These are phyloP conservation scores for Aporophyla lueneburgensis DNA, from an alignment of 2,888 invertebrate species.

Conservation along the genomic window DNA sequence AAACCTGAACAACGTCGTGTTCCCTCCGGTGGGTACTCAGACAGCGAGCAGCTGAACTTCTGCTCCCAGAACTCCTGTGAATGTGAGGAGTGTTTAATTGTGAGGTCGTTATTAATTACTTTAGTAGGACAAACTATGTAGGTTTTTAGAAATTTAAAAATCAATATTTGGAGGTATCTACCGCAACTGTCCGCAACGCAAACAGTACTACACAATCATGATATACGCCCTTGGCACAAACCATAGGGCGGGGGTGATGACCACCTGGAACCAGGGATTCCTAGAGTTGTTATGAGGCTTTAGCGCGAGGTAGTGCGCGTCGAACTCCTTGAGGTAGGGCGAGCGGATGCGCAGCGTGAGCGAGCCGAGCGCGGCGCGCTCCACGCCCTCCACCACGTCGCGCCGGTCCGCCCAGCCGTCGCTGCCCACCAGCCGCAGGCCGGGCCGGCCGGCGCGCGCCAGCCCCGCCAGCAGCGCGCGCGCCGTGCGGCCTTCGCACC, in stretches of 20 bases:
- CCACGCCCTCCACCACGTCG: slow-evolving; percentile 93
- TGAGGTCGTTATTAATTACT: background rate
- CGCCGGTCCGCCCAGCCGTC: slow-evolving; percentile 95
- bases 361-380: slow-evolving; percentile 92
- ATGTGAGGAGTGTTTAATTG: too few relatives aligned
- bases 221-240: background rate
- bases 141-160: background rate
- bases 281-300: slow-evolving; percentile 92
- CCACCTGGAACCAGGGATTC: slow-evolving; percentile 93
- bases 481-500: slow-evolving; percentile 94
- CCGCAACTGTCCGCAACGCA: background rate
- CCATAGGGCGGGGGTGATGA: background rate
- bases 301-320: slow-evolving; percentile 92
- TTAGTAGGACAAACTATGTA: background rate
- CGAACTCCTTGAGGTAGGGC: slow-evolving; percentile 92
- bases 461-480: slow-evolving; percentile 92
- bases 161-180: background rate
- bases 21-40: slow-evolving; percentile 56
- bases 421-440: slow-evolving; percentile 92
- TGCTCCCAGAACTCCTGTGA: slow-evolving; percentile 93
- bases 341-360: slow-evolving; percentile 94
- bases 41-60: slow-evolving; percentile 92
- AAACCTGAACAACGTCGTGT: slow-evolving; percentile 67
- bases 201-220: background rate
- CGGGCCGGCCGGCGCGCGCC: slow-evolving; percentile 86